Evolutionary conservation across 1,140 invertebrate genomes (phyloP), one percentile per base, ranked within the genome.

Genomic region (Drosophila novamexicana): DNA sequence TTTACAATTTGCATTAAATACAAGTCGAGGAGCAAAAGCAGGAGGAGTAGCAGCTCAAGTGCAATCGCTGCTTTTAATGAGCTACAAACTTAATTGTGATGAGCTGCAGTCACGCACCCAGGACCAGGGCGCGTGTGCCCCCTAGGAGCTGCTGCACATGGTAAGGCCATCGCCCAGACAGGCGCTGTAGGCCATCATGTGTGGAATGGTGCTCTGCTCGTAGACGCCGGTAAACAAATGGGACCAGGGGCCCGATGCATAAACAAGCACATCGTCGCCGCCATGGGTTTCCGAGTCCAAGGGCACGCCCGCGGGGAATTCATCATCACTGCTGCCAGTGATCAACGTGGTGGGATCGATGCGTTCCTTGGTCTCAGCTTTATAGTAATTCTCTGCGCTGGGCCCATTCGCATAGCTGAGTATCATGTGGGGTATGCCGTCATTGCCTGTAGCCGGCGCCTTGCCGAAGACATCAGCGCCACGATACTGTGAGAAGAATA

Each of bases 191-290:
- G 95, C 95, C 82, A 97, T 95, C 16, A 95, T 94, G 83, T 97
- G 96, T 34, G 96, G 95, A 12, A 97, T 95, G 79, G 96, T 95
- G 88, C 94, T 96, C 90, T 97, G 96, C 77, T 97, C 96, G 85
- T 96, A 95, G 10, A 96, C 95, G 9, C 96, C 96, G 40, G 94
- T 94, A 61, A 97, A 94, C 10, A 97, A 91, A 84, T 97, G 96
- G 1, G 95, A 93, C 93, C 95, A 95, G 6, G 97, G 96, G 36
- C 93, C 93, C n/a, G 76, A 89, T 0, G 95, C 95, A 81, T 93
- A 95, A 2, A 96, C 94, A 0, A 94, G 93, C 0, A 96, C 95
- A 84, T 96, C 95, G 56, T 96, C 95, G 2, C 95, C 95, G 0
- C 95, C 95, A 74, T 96, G 95, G 0, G 95, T 95, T 78, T 96